Evolutionary conservation across 2,113 vertebrate species (phyloP), one percentile per base, ranked within the genome.

Genomic region (Myotis davidii): DNA sequence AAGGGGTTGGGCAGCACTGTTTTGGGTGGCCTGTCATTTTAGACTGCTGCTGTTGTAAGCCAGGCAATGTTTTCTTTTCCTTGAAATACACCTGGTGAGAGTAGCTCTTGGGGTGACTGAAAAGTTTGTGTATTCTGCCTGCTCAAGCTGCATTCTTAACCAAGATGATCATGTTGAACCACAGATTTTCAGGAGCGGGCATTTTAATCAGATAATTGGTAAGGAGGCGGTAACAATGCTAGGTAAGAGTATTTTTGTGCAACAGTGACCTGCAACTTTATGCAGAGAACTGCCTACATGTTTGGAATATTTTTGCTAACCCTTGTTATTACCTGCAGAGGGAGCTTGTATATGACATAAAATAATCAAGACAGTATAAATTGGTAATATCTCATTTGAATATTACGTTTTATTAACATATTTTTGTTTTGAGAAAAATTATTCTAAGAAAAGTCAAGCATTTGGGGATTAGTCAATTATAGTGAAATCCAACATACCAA

Each of bases 331-430:
- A 98, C 98, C 98, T 98, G 98, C 97, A 98, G 98, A 98, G 98
- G 98, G 98, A 98, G 98, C 98, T 98, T 98, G 97, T 97, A 98
- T 98, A 98, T 98, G 98, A 98, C 97, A 96, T 97, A 98, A 98
- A 97, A 95, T 98, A 98, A 98, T 98, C 94, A 97, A 97, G 96
- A 91, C 97, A 92, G 95, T 98, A 78, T 72, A 93, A 94, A 70
- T 95, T 96, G 97, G 94, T 96, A 94, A 94, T 96, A 97, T 97
- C 93, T 85, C 85, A 90, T 94, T 96, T 96, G 97, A 97, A 97
- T 97, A 97, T 74, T 96, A 79, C 69, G 64, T 97, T 97, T 97
- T 82, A 92, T 95, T 97, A 85, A 82, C 21, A 74, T 52, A 45
- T 56, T 92, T 94, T 92, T 76, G 20, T 88, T 88, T 85, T 73